Conservation (phyloP, 2,113 vertebrate genomes). For the Periophthalmus modestus region DNA sequence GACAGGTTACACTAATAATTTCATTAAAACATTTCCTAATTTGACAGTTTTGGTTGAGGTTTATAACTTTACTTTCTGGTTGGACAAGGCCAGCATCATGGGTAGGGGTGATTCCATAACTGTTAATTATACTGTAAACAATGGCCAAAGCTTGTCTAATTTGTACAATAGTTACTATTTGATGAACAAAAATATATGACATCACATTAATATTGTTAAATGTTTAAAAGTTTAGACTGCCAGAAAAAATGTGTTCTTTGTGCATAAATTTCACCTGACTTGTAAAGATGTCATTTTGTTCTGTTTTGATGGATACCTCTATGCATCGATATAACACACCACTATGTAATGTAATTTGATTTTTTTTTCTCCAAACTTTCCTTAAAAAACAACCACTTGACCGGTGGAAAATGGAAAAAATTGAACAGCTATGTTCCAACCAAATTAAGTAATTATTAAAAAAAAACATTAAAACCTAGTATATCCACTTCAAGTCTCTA, state of each 20-base stretch:
- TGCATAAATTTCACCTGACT: background rate
- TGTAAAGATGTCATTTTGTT: too few species aligned
- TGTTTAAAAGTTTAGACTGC: too few species aligned
- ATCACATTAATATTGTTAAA: background rate
- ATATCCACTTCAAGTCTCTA: too few species aligned
- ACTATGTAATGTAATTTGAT: too few species aligned
- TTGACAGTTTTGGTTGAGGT: background rate
- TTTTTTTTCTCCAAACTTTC: background rate
- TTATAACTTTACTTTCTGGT: background rate
- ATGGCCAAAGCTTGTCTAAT: background rate
- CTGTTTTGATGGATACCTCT: too few species aligned
- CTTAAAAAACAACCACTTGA: background rate
- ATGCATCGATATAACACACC: too few species aligned
- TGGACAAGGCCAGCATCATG: too few species aligned
- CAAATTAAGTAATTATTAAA: background rate
- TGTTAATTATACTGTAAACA: background rate
- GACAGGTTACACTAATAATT: too few species aligned
- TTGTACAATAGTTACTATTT: background rate
- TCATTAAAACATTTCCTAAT: too few species aligned
- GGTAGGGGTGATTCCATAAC: background rate
- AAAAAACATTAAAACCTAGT: too few species aligned
- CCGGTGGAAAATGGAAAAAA: background rate
- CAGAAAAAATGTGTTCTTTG: too few species aligned
- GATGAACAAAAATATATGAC: background rate
- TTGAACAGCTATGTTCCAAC: background rate